These are phyloP conservation scores for Cataglyphis altisquamis DNA, from an alignment of 2,888 invertebrate genomes.

Conservation along the genomic window DNA sequence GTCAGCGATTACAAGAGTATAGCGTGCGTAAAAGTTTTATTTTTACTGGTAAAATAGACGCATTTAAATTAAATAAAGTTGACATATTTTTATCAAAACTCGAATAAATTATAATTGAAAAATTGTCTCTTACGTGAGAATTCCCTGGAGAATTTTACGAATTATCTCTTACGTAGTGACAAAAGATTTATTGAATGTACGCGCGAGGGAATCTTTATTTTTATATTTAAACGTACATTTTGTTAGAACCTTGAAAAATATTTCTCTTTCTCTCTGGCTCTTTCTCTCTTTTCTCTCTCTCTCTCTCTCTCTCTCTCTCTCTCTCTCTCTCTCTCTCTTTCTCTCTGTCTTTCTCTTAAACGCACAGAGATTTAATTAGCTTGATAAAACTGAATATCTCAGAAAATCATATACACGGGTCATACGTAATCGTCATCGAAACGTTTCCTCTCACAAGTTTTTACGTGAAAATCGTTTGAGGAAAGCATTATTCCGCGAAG, in stretches of 20 bases:
- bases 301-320: neutral
- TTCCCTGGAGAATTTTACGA: neutral
- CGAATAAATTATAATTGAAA: neutral
- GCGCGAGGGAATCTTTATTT: neutral
- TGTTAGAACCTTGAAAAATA: neutral
- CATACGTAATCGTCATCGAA: neutral
- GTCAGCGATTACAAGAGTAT: neutral
- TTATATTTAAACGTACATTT: neutral
- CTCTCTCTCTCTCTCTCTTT: neutral
- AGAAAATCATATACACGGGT: neutral
- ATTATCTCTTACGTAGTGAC: neutral
- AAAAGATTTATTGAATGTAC: neutral
- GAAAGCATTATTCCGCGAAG: neutral
- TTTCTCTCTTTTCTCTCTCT: no score
- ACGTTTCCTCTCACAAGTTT: neutral
- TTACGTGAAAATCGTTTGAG: slow-evolving; percentile 15
- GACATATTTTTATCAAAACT: neutral
- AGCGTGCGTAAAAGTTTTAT: neutral
- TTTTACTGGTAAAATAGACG: neutral
- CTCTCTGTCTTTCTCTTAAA: neutral
- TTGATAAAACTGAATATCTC: no score
- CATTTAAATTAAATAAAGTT: neutral
- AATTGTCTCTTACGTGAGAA: no score
- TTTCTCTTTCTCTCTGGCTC: neutral
- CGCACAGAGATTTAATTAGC: neutral